Conservation (phyloP, 2,113 vertebrate genomes). For the Chionodraco myersi region DNA sequence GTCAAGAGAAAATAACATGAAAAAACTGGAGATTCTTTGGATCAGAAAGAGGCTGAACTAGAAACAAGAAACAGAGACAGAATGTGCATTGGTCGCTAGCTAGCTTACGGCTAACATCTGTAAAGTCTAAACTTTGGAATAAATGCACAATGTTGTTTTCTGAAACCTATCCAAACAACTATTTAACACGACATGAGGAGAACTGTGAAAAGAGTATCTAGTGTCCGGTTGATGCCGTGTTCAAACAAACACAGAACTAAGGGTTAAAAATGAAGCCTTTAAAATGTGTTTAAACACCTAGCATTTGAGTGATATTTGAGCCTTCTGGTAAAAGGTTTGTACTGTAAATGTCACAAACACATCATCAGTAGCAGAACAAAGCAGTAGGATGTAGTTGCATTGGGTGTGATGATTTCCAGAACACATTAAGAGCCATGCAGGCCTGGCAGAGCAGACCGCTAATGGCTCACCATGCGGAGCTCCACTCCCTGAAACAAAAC, state of each 20-base stretch:
- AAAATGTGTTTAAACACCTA: neutral
- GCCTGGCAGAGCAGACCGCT: conserved; percentile 22
- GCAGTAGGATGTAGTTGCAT: conserved; percentile 42
- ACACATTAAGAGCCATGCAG: conserved; percentile 22
- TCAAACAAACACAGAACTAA: neutral
- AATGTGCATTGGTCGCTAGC: neutral
- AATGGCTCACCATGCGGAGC: conserved; percentile 32
- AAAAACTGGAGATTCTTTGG: neutral
- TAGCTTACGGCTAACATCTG: neutral
- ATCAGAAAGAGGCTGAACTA: neutral
- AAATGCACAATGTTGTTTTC: neutral
- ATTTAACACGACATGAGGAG: neutral
- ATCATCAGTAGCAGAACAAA: conserved; percentile 38
- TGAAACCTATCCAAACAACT: neutral
- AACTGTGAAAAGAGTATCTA: neutral
- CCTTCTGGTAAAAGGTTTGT: neutral
- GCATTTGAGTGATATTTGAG: neutral
- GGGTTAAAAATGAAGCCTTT: neutral
- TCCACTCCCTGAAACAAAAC: conserved; percentile 50
- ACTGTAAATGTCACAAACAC: neutral
- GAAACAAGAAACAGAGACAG: no score
- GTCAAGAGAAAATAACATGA: no score
- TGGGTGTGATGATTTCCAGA: conserved; percentile 57
- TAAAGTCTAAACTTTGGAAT: neutral
- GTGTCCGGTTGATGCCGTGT: no score